Evolutionary conservation across 2,888 invertebrate species (phyloP).

Genomic region (Idaea straminata): DNA sequence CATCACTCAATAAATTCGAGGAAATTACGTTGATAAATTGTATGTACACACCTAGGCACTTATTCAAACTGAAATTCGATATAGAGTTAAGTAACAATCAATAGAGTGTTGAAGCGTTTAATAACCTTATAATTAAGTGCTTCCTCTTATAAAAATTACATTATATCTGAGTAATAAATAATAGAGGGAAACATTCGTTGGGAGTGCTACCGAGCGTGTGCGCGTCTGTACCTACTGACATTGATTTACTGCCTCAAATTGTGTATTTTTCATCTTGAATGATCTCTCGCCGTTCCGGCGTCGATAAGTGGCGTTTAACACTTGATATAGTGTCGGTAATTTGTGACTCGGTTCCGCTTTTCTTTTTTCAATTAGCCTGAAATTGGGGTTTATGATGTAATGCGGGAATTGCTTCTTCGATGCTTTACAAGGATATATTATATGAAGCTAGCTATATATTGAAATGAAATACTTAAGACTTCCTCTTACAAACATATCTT

Average conservation of each 20-base stretch:
- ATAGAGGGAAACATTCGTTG: slow-evolving; percentile 59
- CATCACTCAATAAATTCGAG: slow-evolving; percentile 9
- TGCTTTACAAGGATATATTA: not conserved
- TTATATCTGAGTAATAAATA: slow-evolving; percentile 62
- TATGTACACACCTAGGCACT: slow-evolving; percentile 6
- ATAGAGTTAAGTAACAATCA: slow-evolving; percentile 25
- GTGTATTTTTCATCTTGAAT: slow-evolving; percentile 76
- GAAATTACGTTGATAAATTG: slow-evolving; percentile 10
- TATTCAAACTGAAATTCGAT: slow-evolving; percentile 12
- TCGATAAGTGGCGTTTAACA: slow-evolving; percentile 78
- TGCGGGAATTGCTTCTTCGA: slow-evolving; percentile 42
- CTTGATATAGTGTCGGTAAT: slow-evolving; percentile 79
- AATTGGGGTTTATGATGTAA: slow-evolving; percentile 70
- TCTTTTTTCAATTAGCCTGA: slow-evolving; percentile 74
- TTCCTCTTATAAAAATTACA: slow-evolving; percentile 57
- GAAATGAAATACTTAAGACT: no score
- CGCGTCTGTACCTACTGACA: slow-evolving; percentile 41
- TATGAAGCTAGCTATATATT: not conserved
- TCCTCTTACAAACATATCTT: no score
- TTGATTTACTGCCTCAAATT: slow-evolving; percentile 77
- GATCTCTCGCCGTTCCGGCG: slow-evolving; percentile 70
- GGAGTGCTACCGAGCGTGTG: slow-evolving; percentile 54
- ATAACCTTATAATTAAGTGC: slow-evolving; percentile 54
- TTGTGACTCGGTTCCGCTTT: slow-evolving; percentile 68
- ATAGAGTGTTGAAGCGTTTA: slow-evolving; percentile 34